Conservation (phyloP, 2,888 invertebrate species). For the Cheilosia grossa region DNA sequence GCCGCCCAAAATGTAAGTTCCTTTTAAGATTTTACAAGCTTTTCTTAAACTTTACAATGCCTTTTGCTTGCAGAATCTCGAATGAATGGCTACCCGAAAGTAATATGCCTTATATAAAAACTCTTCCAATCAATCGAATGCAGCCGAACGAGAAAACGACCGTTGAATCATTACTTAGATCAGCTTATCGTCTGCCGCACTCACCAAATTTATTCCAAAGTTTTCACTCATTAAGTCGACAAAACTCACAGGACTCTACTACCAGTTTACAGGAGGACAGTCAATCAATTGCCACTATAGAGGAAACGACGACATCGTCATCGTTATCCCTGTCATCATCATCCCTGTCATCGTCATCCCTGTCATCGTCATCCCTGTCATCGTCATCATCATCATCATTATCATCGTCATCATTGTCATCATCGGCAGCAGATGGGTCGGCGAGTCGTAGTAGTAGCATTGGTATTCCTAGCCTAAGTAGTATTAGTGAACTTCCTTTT, state of each 20-base stretch:
- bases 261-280: constrained; percentile 38
- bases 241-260: constrained; percentile 57
- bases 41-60: not conserved
- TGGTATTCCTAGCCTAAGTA: constrained; percentile 49
- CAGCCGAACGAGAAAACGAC: constrained; percentile 80
- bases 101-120: constrained; percentile 86
- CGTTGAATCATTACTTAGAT: constrained; percentile 80
- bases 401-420: not conserved
- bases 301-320: constrained; percentile 22
- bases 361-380: not conserved
- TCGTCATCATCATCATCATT: not conserved
- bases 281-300: constrained; percentile 43
- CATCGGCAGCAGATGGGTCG: constrained; percentile 28
- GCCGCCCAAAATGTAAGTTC: constrained; percentile 93
- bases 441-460: constrained; percentile 65
- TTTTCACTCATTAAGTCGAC: constrained; percentile 69
- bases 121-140: constrained; percentile 83
- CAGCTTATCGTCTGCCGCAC: constrained; percentile 81
- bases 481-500: constrained; percentile 63
- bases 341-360: no score
- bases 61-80: constrained; percentile 86
- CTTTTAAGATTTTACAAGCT: not conserved
- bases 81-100: constrained; percentile 94
- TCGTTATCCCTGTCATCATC: no score
- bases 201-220: constrained; percentile 79